These are phyloP conservation scores for Dunckerocampus dactyliophorus DNA, from an alignment of 2,113 vertebrate species.

Conservation along the genomic window DNA sequence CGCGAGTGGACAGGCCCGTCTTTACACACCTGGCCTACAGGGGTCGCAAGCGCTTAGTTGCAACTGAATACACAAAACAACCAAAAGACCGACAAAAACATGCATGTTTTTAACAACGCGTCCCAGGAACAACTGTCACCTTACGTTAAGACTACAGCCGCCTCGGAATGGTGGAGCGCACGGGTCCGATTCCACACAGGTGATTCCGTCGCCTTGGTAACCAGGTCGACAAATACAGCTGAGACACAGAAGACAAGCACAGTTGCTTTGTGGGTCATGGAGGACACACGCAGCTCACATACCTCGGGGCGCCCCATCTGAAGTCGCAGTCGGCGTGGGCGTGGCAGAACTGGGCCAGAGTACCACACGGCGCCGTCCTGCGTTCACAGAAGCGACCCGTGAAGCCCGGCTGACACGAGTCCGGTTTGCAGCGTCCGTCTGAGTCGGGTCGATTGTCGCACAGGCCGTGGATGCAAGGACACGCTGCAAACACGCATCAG, in stretches of 20 bases:
- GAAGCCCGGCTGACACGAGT: conserved; percentile 74
- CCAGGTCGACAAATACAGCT: conserved; percentile 89
- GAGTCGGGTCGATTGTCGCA: conserved; percentile 80
- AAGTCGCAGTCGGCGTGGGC: conserved; percentile 81
- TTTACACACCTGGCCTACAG: conserved; percentile 82
- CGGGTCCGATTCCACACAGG: conserved; percentile 77
- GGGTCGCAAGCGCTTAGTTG: neutral
- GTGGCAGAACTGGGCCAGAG: conserved; percentile 76
- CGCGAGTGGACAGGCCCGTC: conserved; percentile 58
- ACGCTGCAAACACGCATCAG: conserved; percentile 67
- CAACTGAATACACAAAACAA: neutral
- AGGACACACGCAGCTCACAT: conserved; percentile 19
- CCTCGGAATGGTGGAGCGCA: conserved; percentile 69
- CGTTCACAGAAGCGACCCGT: conserved; percentile 77
- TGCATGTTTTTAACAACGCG: neutral
- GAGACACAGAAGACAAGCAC: neutral
- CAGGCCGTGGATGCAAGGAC: conserved; percentile 76
- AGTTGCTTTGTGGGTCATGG: neutral
- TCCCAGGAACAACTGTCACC: conserved; percentile 20
- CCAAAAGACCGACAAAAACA: neutral
- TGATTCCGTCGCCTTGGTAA: conserved; percentile 82
- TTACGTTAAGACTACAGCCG: conserved; percentile 81
- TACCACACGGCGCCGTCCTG: conserved; percentile 67
- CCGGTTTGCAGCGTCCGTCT: conserved; percentile 73
- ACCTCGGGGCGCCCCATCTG: conserved; percentile 70